Evolutionary conservation across 2,888 invertebrate genomes (phyloP).

Genomic region (Drosophila helvetica): DNA sequence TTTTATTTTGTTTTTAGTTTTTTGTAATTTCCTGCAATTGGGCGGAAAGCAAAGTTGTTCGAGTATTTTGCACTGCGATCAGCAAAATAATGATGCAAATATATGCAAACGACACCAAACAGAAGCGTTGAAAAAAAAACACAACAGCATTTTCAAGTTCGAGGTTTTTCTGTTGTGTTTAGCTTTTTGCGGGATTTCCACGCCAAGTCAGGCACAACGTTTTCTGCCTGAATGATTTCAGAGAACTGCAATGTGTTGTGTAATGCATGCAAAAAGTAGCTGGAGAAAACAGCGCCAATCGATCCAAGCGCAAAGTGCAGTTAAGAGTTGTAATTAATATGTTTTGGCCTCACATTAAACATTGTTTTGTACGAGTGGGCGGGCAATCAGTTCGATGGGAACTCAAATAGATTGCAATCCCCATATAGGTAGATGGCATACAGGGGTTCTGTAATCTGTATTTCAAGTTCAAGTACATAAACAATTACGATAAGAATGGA

Average conservation of each 20-base stretch:
- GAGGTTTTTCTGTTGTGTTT: conserved; percentile 5
- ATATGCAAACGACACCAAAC: neutral
- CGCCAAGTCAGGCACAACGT: conserved; percentile 29
- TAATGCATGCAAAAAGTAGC: conserved; percentile 33
- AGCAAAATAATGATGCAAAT: conserved; percentile 3
- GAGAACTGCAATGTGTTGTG: conserved; percentile 32
- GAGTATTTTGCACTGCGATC: neutral
- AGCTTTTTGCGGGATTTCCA: conserved; percentile 7
- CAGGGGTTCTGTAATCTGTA: no score
- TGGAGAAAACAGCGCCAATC: conserved; percentile 18
- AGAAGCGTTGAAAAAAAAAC: neutral
- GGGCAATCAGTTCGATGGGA: conserved; percentile 3
- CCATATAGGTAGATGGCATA: no score
- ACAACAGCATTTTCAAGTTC: conserved; percentile 35
- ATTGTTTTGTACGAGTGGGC: conserved; percentile 4
- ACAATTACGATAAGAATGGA: neutral
- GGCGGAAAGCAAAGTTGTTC: neutral
- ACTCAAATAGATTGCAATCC: conserved; percentile 4
- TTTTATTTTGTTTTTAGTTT: conserved; percentile 8
- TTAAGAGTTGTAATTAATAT: conserved; percentile 46
- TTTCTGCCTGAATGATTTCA: conserved; percentile 44
- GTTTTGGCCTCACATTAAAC: conserved; percentile 38
- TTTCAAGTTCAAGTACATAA: neutral
- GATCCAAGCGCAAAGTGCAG: conserved; percentile 18
- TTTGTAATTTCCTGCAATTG: neutral